A percentile compares a stretch with the other conserved stretches of the same genome.
phyloP scores from a whole-genome alignment of 2,113 vertebrate genomes.

The Rhinoptilus africanus region DNA sequence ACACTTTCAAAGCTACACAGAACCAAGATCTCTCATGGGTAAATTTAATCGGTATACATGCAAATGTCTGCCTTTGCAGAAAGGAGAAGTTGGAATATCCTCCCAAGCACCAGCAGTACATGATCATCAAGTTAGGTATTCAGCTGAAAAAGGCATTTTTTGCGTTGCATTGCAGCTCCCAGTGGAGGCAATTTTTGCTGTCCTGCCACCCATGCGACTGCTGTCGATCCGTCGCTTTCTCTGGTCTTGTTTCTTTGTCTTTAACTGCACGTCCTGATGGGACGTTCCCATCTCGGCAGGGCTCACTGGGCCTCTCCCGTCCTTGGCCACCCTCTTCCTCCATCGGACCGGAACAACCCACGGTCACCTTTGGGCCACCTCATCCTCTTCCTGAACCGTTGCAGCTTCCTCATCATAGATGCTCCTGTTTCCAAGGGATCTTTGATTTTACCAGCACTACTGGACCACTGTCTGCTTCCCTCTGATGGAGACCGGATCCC shows the following conservation, averaged over 20 bases:
- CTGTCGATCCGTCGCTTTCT: background rate
- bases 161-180: background rate
- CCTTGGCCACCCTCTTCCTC: background rate
- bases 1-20: background rate
- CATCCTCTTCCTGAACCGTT: rapidly evolving
- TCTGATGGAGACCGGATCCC: background rate
- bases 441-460: background rate
- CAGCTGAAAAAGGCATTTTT: background rate
- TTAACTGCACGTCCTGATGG: background rate
- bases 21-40: background rate
- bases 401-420: background rate
- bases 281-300: background rate
- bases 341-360: rapidly evolving
- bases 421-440: background rate
- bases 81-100: background rate
- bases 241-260: background rate
- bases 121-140: background rate
- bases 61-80: background rate
- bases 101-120: background rate
- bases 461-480: background rate
- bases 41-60: background rate
- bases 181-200: background rate
- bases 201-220: background rate
- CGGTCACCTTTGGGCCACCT: rapidly evolving
- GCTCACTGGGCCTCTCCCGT: background rate